Evolutionary conservation across 1,140 invertebrate species (phyloP), one percentile per base, ranked within the genome.

Genomic region (Apis cerana): DNA sequence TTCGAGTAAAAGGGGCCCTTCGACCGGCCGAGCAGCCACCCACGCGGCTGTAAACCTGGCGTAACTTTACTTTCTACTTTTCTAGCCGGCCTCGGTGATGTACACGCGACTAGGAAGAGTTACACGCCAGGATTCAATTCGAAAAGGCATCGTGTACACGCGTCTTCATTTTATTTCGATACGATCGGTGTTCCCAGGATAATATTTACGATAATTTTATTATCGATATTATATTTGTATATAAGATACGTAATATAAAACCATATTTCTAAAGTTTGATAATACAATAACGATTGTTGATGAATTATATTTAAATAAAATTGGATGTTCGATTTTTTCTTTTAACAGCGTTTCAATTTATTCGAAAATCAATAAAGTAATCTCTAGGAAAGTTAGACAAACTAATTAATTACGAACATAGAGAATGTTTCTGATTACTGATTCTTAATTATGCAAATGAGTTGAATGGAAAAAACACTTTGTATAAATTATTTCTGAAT

Each of bases 61-160:
- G 86, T 68, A 80, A 87, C 86, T 88, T 88, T 78, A 80, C 87
- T 88, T 88, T 88, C 87, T 88, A 88, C 83, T 85, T 88, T 85
- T 85, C 86, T 77, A 85, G 77, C 56, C 82, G 27, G n/a, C 62
- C 23, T 43, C 74, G 79, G 76, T 83, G 79, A 77, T 88, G 70
- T 80, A 88, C 86, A 27, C 80, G 65, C 59, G 64, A 58, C 27
- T 33, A 75, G 75, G 71, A 83, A 77, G 56, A 82, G 61, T 17
- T 33, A 61, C n/a, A 54, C 27, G 27, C 23, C 33, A 21, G 17
- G 52, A 65, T 72, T 72, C 23, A 23, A 48, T 68, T 17, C 50
- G 59, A 74, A 19, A 43, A n/a, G 78, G 27, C 27, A 69, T n/a
- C 13, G 13, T n/a, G 33, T 52, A n/a, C 15, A 5, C 4, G 21